Evolutionary conservation across 2,797 vertebrate species (phyloP).

Genomic region (Okamejei kenojei): DNA sequence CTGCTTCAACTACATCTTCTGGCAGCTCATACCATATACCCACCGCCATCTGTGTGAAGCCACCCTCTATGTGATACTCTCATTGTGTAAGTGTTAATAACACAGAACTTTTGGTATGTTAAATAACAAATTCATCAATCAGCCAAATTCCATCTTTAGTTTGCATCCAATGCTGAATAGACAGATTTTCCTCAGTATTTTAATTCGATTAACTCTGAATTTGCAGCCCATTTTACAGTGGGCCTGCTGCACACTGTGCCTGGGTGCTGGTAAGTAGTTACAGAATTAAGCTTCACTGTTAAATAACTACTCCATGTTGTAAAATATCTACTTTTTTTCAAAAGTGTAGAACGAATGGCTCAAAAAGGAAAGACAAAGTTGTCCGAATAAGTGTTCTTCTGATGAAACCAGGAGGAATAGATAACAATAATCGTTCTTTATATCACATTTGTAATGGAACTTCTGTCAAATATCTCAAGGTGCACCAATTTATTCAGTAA

Average conservation of each 20-base stretch:
- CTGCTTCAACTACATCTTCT: no score
- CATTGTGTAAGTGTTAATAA: neutral
- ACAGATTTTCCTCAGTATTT: neutral
- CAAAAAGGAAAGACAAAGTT: neutral
- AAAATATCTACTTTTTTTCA: neutral
- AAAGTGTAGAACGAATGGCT: neutral
- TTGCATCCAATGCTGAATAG: neutral
- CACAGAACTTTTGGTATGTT: neutral
- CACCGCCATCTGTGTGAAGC: no score
- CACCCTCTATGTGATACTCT: neutral
- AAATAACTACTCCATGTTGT: neutral
- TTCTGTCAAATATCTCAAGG: neutral
- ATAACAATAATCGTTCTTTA: neutral
- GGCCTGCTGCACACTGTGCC: neutral
- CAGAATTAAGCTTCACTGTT: neutral
- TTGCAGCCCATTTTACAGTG: neutral
- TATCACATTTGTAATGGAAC: neutral
- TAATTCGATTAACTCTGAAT: neutral
- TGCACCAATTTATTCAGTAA: neutral
- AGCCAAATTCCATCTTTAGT: neutral
- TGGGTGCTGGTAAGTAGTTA: neutral
- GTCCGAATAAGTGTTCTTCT: neutral
- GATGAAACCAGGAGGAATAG: neutral
- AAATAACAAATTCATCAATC: neutral
- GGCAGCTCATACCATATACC: no score